phyloP scores from a whole-genome alignment of 1,140 invertebrate genomes.

The Phymastichus coffea region DNA sequence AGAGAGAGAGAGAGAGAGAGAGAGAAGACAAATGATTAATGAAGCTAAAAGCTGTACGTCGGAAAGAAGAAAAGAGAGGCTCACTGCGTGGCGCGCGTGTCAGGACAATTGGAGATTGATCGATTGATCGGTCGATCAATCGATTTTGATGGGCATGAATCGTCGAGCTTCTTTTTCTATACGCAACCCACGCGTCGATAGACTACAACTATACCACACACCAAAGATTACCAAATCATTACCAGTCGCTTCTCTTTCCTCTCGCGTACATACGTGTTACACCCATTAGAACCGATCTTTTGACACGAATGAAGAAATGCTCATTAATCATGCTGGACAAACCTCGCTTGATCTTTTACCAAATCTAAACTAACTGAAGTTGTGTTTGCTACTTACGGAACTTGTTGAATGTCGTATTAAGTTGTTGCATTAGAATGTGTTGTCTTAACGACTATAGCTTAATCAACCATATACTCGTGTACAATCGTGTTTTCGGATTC shows the following conservation, averaged over 20 bases:
- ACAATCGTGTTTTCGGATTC: too few species aligned
- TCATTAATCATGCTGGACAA: slow-evolving; percentile 22
- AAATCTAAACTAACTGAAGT: background rate
- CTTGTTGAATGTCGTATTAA: background rate
- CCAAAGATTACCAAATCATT: slow-evolving; percentile 17
- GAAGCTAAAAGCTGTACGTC: slow-evolving; percentile 14
- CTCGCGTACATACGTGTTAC: slow-evolving; percentile 4
- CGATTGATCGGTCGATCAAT: slow-evolving; percentile 23
- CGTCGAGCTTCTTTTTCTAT: slow-evolving; percentile 28
- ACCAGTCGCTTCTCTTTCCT: background rate
- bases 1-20: too few species aligned
- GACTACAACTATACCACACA: too few species aligned
- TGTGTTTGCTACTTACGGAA: too few species aligned
- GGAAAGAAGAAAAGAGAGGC: slow-evolving; percentile 3
- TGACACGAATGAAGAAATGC: slow-evolving; percentile 20
- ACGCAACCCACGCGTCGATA: slow-evolving; percentile 13
- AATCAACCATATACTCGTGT: too few species aligned
- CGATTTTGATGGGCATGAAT: slow-evolving; percentile 29
- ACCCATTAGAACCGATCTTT: slow-evolving; percentile 18
- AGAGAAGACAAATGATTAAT: slow-evolving; percentile 24
- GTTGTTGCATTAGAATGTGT: background rate
- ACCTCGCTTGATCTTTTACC: background rate
- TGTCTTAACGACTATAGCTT: too few species aligned
- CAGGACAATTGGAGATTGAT: slow-evolving; percentile 22
- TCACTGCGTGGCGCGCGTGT: too few species aligned